Base-by-base conservation (phyloP, 2,888 invertebrate genomes). In the Allacma fusca region DNA sequence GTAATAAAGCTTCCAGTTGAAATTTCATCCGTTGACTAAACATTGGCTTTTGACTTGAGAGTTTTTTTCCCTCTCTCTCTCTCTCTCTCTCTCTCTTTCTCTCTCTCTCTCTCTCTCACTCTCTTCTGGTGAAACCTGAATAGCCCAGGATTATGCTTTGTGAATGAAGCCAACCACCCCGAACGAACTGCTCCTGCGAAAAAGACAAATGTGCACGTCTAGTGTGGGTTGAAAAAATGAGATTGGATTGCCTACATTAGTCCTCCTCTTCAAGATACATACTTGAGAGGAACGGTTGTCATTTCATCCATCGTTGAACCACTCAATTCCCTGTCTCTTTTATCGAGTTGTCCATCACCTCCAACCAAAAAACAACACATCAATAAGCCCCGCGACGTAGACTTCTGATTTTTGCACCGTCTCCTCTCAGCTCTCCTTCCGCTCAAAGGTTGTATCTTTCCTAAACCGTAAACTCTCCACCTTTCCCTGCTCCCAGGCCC, bases 211-310 rank as follows among this genome's bases (percentile, higher is more conserved):
- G 62, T 62, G 26, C 50, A 5, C 50, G 50, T 50, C 50, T 50
- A 62, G 62, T 57, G n/a, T 62, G 26, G 62, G 19, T 62, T 23
- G 62, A 62, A 62, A 43, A 68, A 40, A 68, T 24, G 23, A 68
- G 68, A 69, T 69, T 69, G 68, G 68, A 69, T 69, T 34, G 43
- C 68, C 16, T 29, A 43, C 34, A 69, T 69, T 69, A 69, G 29
- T 4, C 34, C 34, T 7, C 9, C 5, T 4, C 5, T 7, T 4
- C 4, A 34, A 34, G 34, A 9, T 34, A 34, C 34, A 34, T 34
- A 34, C 34, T 34, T 34, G 34, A 34, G 34, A 34, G 34, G 34
- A 34, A 9, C 19, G 50, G 50, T 50, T 50, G 50, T 50, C 50
- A 50, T 50, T 50, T 50, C 50, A 50, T 50, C 50, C 50, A 50